phyloP scores from a whole-genome alignment of 2,113 vertebrate species.

The Typhlomys cinereus region DNA sequence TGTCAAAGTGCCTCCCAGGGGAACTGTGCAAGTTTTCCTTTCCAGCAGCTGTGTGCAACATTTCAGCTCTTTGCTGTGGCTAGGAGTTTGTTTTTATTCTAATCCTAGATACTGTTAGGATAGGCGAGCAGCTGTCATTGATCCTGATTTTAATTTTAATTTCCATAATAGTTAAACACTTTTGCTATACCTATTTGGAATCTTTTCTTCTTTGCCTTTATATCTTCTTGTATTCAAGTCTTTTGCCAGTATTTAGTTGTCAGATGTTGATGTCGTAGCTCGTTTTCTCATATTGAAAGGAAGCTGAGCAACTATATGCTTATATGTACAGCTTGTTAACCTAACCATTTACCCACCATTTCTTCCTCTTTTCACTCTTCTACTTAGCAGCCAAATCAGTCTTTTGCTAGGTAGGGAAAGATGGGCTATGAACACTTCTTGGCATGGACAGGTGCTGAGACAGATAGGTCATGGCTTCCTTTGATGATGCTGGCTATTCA shows the following conservation, averaged over 20 bases:
- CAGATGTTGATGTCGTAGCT: not conserved
- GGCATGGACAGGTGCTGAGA: no score
- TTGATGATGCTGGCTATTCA: no score
- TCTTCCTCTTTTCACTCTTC: not conserved
- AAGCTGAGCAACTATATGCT: not conserved
- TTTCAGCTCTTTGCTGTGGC: not conserved
- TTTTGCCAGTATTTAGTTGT: not conserved
- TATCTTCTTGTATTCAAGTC: not conserved
- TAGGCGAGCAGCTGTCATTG: not conserved
- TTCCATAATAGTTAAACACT: not conserved
- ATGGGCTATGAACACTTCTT: no score
- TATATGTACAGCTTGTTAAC: not conserved
- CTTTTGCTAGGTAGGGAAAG: no score
- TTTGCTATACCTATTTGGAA: not conserved
- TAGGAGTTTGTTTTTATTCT: not conserved
- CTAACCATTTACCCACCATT: not conserved
- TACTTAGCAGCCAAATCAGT: not conserved
- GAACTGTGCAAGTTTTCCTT: not conserved
- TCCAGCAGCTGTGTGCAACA: not conserved
- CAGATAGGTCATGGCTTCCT: no score
- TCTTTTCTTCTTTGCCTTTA: not conserved
- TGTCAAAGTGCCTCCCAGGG: not conserved
- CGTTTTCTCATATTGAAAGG: not conserved
- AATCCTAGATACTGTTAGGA: not conserved
- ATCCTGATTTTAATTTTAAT: not conserved